Evolutionary conservation across 2,797 vertebrate species (phyloP), one percentile per base, ranked within the genome.

Genomic region (Acanthiza pusilla): DNA sequence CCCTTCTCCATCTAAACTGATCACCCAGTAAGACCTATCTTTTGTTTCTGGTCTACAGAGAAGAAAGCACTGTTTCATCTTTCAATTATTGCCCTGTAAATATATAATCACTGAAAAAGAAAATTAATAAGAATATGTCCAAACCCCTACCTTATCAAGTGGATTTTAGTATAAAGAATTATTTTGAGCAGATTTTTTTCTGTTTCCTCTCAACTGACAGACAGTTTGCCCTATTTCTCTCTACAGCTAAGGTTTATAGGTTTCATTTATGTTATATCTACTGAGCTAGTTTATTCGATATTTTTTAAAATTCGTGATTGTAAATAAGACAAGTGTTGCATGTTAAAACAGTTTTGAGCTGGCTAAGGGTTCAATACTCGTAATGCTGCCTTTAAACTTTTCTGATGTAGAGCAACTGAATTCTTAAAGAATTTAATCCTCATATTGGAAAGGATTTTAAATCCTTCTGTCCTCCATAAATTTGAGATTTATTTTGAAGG

Each of bases 401-500:
- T 82, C 21, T 73, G 63, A 75, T 1, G 11, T 10, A 76, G 11
- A 88, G 42, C 25, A 94, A 84, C 40, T 54, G 58, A 91, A 54
- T 68, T 68, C 27, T 61, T 71, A 42, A 81, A 83, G 7, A 85
- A 70, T 80, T 88, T 81, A 85, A 71, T 63, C 36, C 11, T 82
- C 29, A 62, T 22, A 57, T 14, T 74, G 58, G 17, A 86, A 94
- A 93, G 81, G 85, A 91, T 92, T 88, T 88, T 5, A 79, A 92
- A 96, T 96, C 38, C 68, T 95, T 91, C 85, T 92, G 89, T 89
- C 91, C 89, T 95, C 85, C 75, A 58, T 34, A 36, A 91, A 79
- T 80, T 72, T 90, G 5, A 76, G 14, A 25, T 60, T 54, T 65
- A 26, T 63, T 91, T 92, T 74, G 63, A 93, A 77, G 61, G 2